Base-by-base conservation (phyloP, 2,888 invertebrate genomes). In the Stenolophus ochropezus region DNA sequence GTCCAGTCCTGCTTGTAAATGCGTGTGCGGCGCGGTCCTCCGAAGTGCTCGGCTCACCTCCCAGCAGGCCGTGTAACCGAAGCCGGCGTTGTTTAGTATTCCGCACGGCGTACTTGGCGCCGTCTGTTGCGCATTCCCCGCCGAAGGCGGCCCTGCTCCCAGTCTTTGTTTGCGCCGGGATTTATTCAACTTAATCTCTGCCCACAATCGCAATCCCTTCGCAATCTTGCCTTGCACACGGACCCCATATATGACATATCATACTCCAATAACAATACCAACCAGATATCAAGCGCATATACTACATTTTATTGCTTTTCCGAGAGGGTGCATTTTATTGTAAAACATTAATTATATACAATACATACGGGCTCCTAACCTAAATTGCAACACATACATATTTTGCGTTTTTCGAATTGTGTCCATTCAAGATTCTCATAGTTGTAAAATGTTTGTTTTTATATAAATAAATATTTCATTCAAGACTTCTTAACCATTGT, bases 91-190 rank as follows among this genome's bases (percentile, higher is more conserved):
- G 82, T 85, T 87, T 87, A 86, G 86, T 87, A 87, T 87, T 85
- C 87, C 86, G 85, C 85, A 84, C 86, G 85, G 51, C 84, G 86
- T 82, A 83, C 79, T 82, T 83, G 85, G 87, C 85, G 86, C 87
- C 88, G 87, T 87, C 87, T 88, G 88, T 86, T 86, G 85, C 86
- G 87, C 87, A 87, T 87, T 79, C 79, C 51, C 18, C 53, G 51
- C 18, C 87, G 87, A 84, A 85, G 83, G 83, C 84, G 82, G 82
- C 83, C 84, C 49, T 14, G 71, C 21, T 25, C 23, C 47, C 82
- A 82, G 83, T 83, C 83, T 83, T 84, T 83, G 83, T 82, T 83
- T 73, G 51, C 73, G 5, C n/a, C 18, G 69, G 69, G 79, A 79
- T 79, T 79, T 79, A 79, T 79, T 71, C 69, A 71, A 79, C 49